Conservation (phyloP, 1,140 invertebrate species). For the Brachionus rotundiformis region DNA sequence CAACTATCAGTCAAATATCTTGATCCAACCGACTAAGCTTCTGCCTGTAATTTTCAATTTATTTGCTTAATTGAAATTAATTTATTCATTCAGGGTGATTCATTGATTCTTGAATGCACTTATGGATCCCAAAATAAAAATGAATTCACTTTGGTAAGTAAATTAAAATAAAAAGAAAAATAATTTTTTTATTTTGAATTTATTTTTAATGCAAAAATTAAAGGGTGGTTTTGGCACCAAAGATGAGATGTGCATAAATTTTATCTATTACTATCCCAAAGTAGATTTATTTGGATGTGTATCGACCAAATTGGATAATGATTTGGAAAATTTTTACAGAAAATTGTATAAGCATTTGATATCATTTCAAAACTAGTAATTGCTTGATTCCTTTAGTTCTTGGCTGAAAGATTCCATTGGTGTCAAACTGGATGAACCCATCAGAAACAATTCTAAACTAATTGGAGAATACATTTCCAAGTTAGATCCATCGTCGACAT, state of each 20-base stretch:
- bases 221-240: slow-evolving; percentile 19
- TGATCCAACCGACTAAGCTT: slow-evolving; percentile 41
- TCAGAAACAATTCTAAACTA: neutral
- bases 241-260: slow-evolving; percentile 36
- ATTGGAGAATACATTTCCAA: neutral
- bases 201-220: no score
- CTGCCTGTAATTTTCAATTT: neutral
- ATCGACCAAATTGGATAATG: neutral
- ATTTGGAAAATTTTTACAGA: neutral
- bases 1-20: slow-evolving; percentile 48
- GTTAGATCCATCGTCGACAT: neutral
- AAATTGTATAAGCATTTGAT: neutral
- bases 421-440: neutral
- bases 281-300: neutral
- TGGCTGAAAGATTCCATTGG: no score
- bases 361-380: neutral
- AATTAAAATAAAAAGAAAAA: no score
- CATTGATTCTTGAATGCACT: slow-evolving; percentile 12
- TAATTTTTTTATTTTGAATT: no score
- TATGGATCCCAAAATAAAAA: slow-evolving; percentile 20
- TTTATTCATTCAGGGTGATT: neutral
- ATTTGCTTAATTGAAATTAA: neutral
- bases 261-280: slow-evolving; percentile 51
- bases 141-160: slow-evolving; percentile 31
- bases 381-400: no score